Percentiles rank a stretch among this genome's conserved stretches.
These are phyloP conservation scores for Salminus brasiliensis DNA, from an alignment of 2,113 vertebrate species.

Conservation along the genomic window DNA sequence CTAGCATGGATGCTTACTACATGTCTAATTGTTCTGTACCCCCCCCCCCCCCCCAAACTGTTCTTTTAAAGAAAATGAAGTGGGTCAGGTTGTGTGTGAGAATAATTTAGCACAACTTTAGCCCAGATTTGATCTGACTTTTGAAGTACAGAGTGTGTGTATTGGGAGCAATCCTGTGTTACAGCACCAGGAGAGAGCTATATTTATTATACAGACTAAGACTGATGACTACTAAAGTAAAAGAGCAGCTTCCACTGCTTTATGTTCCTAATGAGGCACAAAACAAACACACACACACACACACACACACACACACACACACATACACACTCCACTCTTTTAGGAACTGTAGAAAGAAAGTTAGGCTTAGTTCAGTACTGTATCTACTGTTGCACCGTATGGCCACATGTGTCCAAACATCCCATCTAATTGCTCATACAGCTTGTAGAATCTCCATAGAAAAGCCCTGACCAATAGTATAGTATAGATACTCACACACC, in stretches of 20 bases:
- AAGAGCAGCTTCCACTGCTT: conserved; percentile 14
- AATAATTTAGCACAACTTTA: conserved; percentile 3
- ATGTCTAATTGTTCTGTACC: no score
- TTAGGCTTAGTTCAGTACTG: no score
- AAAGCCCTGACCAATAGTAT: no score
- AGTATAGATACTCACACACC: no score
- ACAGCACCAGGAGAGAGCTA: background rate
- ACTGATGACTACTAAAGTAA: conserved; percentile 15
- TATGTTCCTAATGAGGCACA: conserved; percentile 33
- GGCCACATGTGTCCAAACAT: no score
- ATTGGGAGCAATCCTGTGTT: background rate
- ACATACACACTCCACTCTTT: no score
- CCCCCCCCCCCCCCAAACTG: no score
- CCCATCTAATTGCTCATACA: no score
- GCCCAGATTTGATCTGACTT: conserved; percentile 11
- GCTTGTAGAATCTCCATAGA: no score
- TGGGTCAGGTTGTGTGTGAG: background rate
- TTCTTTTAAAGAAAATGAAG: background rate
- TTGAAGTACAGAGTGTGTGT: background rate
- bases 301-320: background rate
- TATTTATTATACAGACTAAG: conserved; percentile 22
- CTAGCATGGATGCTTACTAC: no score
- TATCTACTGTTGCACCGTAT: no score
- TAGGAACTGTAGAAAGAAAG: no score
- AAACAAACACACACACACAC: conserved; percentile 19